Evolutionary conservation across 2,888 invertebrate genomes (phyloP).

Genomic region (Branchipolynoe longqiensis): DNA sequence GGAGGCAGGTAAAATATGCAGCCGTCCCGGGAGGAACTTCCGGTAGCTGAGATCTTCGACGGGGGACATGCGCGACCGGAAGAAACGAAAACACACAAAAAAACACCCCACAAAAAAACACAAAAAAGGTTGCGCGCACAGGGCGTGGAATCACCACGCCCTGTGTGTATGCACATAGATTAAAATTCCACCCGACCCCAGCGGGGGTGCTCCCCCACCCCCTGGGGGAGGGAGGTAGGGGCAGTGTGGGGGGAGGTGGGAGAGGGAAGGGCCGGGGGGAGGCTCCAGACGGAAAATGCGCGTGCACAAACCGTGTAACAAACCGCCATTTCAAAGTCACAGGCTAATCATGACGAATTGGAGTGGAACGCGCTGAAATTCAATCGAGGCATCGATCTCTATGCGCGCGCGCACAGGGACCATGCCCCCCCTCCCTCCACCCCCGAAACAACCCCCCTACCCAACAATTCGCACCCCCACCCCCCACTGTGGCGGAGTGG

Average conservation of each 20-base stretch:
- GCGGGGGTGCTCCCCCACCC: too few relatives aligned
- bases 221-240: not conserved
- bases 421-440: too few relatives aligned
- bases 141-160: not conserved
- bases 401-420: not conserved
- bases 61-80: slow-evolving; percentile 4
- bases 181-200: slow-evolving; percentile 1
- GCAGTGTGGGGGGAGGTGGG: not conserved
- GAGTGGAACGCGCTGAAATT: slow-evolving; percentile 50
- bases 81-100: not conserved
- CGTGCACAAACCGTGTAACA: slow-evolving; percentile 30
- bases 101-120: not conserved
- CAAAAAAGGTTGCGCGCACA: too few relatives aligned
- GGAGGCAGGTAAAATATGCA: slow-evolving; percentile 35
- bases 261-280: slow-evolving; percentile 1
- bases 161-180: slow-evolving; percentile 38
- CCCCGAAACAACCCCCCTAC: too few relatives aligned
- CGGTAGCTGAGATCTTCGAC: not conserved
- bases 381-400: slow-evolving; percentile 27
- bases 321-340: not conserved
- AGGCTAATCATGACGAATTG: slow-evolving; percentile 52
- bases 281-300: slow-evolving; percentile 3
- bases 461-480: too few relatives aligned
- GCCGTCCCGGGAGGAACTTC: slow-evolving; percentile 39
- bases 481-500: too few relatives aligned